A percentile compares a stretch with the other conserved stretches of the same genome.
phyloP scores from a whole-genome alignment of 2,797 vertebrate genomes.

The Pipistrellus pipistrellus region DNA sequence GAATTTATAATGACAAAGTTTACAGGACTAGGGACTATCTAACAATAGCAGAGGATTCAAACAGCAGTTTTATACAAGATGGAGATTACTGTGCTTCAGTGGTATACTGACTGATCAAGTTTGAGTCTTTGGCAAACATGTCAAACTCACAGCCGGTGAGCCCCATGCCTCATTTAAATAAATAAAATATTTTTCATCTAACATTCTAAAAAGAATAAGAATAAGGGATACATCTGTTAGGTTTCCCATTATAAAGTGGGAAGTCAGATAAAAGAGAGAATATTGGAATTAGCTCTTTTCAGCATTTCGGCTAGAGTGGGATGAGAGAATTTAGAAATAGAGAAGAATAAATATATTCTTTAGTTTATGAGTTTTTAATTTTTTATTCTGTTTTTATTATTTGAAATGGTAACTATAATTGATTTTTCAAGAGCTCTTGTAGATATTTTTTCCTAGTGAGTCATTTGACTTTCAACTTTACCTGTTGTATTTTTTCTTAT shows the following conservation, averaged over 20 bases:
- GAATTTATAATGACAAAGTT: no score
- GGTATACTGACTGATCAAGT: background rate
- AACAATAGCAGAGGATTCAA: no score
- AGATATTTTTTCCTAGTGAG: background rate
- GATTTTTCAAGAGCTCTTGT: conserved; percentile 38
- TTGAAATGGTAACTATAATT: conserved; percentile 11
- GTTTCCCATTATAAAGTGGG: background rate
- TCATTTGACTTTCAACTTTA: conserved; percentile 58
- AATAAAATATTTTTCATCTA: background rate
- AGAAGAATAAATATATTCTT: conserved; percentile 12
- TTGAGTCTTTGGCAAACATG: no score
- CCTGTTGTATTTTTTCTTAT: background rate
- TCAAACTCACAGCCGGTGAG: no score
- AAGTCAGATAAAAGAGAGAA: background rate
- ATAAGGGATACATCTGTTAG: background rate
- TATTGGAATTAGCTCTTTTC: background rate
- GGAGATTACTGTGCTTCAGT: no score
- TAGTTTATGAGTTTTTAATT: conserved; percentile 14
- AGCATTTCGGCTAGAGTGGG: background rate
- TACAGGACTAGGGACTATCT: no score
- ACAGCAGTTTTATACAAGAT: no score
- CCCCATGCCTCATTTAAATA: no score
- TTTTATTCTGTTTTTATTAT: conserved; percentile 18
- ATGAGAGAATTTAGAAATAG: background rate
- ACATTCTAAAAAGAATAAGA: background rate